phyloP scores from a whole-genome alignment of 1,140 invertebrate species.

The Plodia interpunctella region DNA sequence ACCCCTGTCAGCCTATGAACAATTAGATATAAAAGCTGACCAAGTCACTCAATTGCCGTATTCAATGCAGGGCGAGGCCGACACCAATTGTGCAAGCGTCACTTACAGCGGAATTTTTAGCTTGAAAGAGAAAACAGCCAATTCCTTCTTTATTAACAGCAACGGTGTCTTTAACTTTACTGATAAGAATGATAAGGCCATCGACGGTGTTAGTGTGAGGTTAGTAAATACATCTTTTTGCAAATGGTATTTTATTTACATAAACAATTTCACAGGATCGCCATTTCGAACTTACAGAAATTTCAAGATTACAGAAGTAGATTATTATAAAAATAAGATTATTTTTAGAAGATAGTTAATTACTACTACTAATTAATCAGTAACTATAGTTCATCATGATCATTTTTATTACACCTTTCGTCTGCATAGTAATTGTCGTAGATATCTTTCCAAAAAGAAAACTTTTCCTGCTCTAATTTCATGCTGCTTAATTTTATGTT shows the following conservation, averaged over 20 bases:
- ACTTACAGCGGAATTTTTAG: conserved; percentile 36
- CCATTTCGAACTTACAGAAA: too few species aligned
- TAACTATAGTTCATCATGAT: conserved; percentile 31
- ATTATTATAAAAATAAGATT: too few species aligned
- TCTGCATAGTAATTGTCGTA: conserved; percentile 44
- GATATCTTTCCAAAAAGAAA: conserved; percentile 53
- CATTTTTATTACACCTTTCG: conserved; percentile 26
- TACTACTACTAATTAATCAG: conserved; percentile 6
- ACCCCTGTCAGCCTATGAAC: conserved; percentile 50
- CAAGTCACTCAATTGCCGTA: conserved; percentile 45
- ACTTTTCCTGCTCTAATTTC: conserved; percentile 40
- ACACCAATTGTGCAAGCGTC: conserved; percentile 37
- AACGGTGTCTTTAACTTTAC: conserved; percentile 46
- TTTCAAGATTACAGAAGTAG: too few species aligned
- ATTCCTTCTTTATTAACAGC: conserved; percentile 67
- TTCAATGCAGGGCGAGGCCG: conserved; percentile 35
- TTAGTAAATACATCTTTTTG: conserved; percentile 21
- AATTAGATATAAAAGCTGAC: conserved; percentile 44
- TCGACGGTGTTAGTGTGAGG: conserved; percentile 57
- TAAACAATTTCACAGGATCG: too few species aligned
- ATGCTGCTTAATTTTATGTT: conserved; percentile 32
- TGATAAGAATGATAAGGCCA: conserved; percentile 63
- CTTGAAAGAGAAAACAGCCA: conserved; percentile 56
- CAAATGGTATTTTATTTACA: too few species aligned
- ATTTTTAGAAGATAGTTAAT: too few species aligned